Evolutionary conservation across 2,797 vertebrate genomes (phyloP).

Genomic region (Mormyrus proboscirostris): DNA sequence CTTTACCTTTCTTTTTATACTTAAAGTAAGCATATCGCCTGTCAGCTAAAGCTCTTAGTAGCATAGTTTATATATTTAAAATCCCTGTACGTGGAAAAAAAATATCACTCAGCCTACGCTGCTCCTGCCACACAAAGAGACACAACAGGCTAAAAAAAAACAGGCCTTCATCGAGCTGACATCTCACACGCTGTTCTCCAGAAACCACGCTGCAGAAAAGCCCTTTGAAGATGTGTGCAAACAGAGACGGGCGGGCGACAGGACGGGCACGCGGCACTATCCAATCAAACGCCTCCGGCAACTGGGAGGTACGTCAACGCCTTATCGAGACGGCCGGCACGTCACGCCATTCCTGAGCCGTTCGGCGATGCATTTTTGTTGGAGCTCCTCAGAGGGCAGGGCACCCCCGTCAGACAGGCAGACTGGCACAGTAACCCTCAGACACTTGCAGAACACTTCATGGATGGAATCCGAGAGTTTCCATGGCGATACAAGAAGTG

Average conservation of each 20-base stretch:
- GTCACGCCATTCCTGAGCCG: slow-evolving; percentile 24
- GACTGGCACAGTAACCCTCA: slow-evolving; percentile 4
- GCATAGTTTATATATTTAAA: slow-evolving; percentile 31
- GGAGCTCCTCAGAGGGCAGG: slow-evolving; percentile 23
- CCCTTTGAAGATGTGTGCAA: slow-evolving; percentile 25
- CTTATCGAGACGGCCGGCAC: slow-evolving; percentile 26
- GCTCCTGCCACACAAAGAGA: not conserved
- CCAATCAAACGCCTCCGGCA: slow-evolving; percentile 32
- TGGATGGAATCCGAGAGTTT: slow-evolving; percentile 34
- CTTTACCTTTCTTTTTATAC: slow-evolving; percentile 34
- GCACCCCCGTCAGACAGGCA: not conserved
- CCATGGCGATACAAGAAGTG: slow-evolving; percentile 40
- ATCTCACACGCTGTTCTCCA: slow-evolving; percentile 21
- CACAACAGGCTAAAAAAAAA: slow-evolving; percentile 19
- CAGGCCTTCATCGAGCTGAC: slow-evolving; percentile 11
- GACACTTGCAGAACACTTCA: slow-evolving; percentile 21
- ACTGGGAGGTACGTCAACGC: slow-evolving; percentile 13
- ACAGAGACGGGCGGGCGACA: slow-evolving; percentile 22
- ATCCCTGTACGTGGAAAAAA: slow-evolving; percentile 24
- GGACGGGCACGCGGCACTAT: slow-evolving; percentile 14
- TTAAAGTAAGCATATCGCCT: slow-evolving; percentile 25
- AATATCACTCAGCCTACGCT: slow-evolving; percentile 24
- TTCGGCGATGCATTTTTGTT: not conserved
- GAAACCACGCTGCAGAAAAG: slow-evolving; percentile 18
- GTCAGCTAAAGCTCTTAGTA: slow-evolving; percentile 24